Base-by-base conservation (phyloP, 2,888 invertebrate genomes). In the Melinaea menophilus region DNA sequence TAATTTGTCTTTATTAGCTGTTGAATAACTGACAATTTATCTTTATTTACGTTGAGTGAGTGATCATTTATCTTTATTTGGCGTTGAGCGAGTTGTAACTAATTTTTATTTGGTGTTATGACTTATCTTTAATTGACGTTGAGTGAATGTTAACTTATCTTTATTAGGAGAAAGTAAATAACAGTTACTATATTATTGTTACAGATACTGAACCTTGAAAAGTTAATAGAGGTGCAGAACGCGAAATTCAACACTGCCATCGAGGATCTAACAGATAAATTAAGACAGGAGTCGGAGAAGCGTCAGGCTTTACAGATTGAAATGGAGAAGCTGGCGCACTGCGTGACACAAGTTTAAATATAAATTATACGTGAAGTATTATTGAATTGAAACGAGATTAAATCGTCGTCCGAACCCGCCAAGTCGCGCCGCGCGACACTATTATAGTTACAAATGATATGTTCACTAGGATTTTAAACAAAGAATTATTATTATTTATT, bases 271-370 rank as follows among this genome's bases (percentile, higher is more conserved):
- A 88, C 90, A 65, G 87, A 85, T 47, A 92, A 92, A 74, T 80
- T 95, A 60, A 91, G 92, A 58, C 85, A 92, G 58, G 95, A 95
- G 80, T 86, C 90, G 2, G 94, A 94, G 67, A 92, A 93, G 78
- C 91, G 95, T 48, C 90, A 91, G 71, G 83, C 92, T 64, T 79
- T 95, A 69, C 94, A 95, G 72, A 88, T 90, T 55, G 93, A 94
- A 79, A 81, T 95, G 62, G 94, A 94, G 71, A 95, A 94, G 81
- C 88, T 95, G 66, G 93, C 93, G 69, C 93, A 94, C 72, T 93
- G 94, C 76, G 94, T 94, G 75, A 94, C 94, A 77, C 94, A 94
- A 84, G 95, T 95, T 82, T 94, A 92, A 64, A 12, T n/a, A 22
- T 33, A 62, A 9, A 58, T 47, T 34, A 83, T 83, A 73, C 66